phyloP scores from a whole-genome alignment of 2,797 vertebrate species.

The Enteromius mattozi region DNA sequence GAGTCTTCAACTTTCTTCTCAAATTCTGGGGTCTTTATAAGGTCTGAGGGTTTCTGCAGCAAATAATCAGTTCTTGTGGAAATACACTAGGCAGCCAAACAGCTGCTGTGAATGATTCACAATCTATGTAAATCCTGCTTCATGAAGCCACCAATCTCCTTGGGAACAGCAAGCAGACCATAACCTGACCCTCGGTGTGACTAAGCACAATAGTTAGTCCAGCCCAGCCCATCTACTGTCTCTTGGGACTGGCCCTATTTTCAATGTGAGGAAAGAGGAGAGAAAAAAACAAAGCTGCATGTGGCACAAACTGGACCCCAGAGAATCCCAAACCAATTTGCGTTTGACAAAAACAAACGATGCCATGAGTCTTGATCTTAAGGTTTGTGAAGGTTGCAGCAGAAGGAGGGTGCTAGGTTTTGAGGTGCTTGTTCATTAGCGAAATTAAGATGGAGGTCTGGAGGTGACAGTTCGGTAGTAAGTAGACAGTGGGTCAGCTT shows the following conservation, averaged over 20 bases:
- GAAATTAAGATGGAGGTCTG: conserved; percentile 61
- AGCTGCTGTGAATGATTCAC: conserved; percentile 47
- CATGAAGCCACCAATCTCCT: conserved; percentile 59
- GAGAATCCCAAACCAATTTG: conserved; percentile 74
- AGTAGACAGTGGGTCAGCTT: conserved; percentile 43
- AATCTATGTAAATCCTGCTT: conserved; percentile 70
- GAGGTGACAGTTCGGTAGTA: conserved; percentile 67
- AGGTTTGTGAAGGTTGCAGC: conserved; percentile 56
- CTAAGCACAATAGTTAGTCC: conserved; percentile 70
- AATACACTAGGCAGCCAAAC: conserved; percentile 8
- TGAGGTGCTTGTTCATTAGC: conserved; percentile 67
- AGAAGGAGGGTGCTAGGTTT: conserved; percentile 53
- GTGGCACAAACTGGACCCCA: conserved; percentile 70
- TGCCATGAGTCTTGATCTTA: conserved; percentile 58
- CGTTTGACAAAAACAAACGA: conserved; percentile 70
- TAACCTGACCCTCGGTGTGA: conserved; percentile 66
- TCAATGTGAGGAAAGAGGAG: conserved; percentile 74
- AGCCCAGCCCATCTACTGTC: conserved; percentile 63
- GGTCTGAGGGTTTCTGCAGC: not conserved
- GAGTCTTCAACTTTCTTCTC: not conserved
- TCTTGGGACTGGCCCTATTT: conserved; percentile 72
- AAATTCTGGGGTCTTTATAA: not conserved
- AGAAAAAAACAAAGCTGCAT: conserved; percentile 63
- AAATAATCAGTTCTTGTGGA: not conserved
- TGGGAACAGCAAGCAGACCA: conserved; percentile 61